These are phyloP conservation scores for Drosophila prostipennis DNA, from an alignment of 2,888 invertebrate species.

Conservation along the genomic window DNA sequence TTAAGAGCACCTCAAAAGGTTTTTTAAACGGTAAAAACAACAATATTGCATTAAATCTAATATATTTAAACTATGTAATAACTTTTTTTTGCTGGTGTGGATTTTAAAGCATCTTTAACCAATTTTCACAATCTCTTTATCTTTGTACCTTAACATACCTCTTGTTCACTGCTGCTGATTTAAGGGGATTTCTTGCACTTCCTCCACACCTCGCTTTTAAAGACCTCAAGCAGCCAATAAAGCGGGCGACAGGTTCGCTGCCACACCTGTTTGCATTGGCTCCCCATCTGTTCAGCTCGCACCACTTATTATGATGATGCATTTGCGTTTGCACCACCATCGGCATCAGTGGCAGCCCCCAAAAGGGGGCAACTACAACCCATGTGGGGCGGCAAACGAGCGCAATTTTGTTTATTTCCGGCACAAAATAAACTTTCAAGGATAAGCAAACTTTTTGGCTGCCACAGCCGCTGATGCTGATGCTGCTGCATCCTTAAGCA, in stretches of 20 bases:
- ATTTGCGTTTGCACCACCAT: constrained; percentile 36
- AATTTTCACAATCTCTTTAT: no score
- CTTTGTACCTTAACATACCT: no score
- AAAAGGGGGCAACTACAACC: constrained; percentile 26
- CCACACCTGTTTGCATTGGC: constrained; percentile 39
- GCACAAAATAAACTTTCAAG: constrained; percentile 78
- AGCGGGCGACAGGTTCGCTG: constrained; percentile 5
- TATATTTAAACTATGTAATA: no score
- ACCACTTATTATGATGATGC: constrained; percentile 46
- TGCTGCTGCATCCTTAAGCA: constrained; percentile 73
- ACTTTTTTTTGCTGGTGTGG: not conserved
- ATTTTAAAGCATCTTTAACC: no score
- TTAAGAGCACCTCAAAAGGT: no score
- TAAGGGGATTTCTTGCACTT: not conserved
- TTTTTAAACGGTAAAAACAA: no score
- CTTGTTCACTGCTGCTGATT: no score
- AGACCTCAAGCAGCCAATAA: constrained; percentile 30
- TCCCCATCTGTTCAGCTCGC: constrained; percentile 14
- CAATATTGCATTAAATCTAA: no score
- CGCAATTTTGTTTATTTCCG: constrained; percentile 79
- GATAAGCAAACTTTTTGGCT: constrained; percentile 75
- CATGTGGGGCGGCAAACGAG: constrained; percentile 43
- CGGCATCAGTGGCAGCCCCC: constrained; percentile 8
- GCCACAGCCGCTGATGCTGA: constrained; percentile 34
- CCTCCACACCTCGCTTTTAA: constrained; percentile 5